Evolutionary conservation across 2,797 vertebrate genomes (phyloP), one percentile per base, ranked within the genome.

Genomic region (Garrulus glandarius): DNA sequence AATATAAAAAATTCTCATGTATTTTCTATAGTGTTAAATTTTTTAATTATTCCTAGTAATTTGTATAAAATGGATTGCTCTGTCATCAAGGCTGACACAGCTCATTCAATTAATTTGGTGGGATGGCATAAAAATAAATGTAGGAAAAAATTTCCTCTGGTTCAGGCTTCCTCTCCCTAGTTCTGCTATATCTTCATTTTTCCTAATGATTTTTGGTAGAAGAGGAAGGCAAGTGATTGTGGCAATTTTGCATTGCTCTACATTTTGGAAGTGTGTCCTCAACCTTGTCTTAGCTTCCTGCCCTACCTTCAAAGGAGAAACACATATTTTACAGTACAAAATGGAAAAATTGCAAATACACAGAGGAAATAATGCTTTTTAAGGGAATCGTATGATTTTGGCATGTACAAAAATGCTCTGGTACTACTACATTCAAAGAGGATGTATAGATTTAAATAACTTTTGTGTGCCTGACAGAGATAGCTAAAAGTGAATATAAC

Each of bases 401-500:
- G 5, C 81, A 39, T 52, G 32, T 67, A 77, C 29, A 77, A 57
- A 90, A 95, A 69, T 87, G 24, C 11, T 84, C 19, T 63, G 76
- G 32, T 86, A 37, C 76, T 78, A 24, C 57, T 95, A 36, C 41
- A 37, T 80, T 96, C 26, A 69, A 91, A 87, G 87, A 88, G 37
- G 37, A 74, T 76, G 22, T 44, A 65, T 84, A 80, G 57, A 81
- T 97, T 84, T 89, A 94, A 96, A 95, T 96, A 72, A 93, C 77
- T 96, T 88, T 46, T 63, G 15, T 78, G 49, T 87, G 68, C 92
- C 76, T 84, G 82, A 43, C 44, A 71, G 92, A 85, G 85, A 83
- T 95, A 91, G 84, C 74, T 94, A 82, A 84, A 92, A 97, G 70
- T 88, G 92, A 89, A 85, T 95, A 49, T 76, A 97, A 65, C 50